Conservation (phyloP, 2,113 vertebrate species). For the Platichthys stellatus region DNA sequence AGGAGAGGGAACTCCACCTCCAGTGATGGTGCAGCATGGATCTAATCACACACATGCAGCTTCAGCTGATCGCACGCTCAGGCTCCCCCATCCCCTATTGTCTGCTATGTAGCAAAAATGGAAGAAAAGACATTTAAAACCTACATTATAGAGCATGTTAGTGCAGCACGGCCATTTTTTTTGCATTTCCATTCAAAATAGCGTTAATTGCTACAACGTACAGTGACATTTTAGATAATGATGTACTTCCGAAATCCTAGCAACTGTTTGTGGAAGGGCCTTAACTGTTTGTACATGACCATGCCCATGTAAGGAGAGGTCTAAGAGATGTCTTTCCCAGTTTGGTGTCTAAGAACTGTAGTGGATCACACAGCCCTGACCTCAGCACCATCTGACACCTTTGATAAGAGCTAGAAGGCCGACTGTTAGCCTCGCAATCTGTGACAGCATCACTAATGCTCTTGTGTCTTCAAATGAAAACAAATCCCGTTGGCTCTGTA, state of each 20-base stretch:
- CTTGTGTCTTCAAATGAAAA: background rate
- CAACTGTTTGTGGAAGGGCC: background rate
- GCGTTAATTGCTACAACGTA: background rate
- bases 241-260: background rate
- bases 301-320: too few species aligned
- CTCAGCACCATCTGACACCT: background rate
- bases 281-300: too few species aligned
- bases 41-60: slow-evolving; percentile 47
- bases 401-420: background rate
- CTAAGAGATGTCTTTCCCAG: too few species aligned
- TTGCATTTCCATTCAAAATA: background rate
- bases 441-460: background rate
- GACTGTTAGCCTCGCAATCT: background rate
- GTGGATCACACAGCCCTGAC: background rate
- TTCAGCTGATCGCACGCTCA: slow-evolving; percentile 30
- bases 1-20: slow-evolving; percentile 65
- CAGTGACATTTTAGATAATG: background rate
- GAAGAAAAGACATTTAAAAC: background rate
- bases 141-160: background rate
- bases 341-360: background rate
- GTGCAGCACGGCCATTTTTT: background rate
- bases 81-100: slow-evolving; percentile 5
- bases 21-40: slow-evolving; percentile 40
- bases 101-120: slow-evolving; percentile 32
- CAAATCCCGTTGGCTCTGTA: background rate